Conservation (phyloP, 2,888 invertebrate species). For the Cyclophora punctaria region DNA sequence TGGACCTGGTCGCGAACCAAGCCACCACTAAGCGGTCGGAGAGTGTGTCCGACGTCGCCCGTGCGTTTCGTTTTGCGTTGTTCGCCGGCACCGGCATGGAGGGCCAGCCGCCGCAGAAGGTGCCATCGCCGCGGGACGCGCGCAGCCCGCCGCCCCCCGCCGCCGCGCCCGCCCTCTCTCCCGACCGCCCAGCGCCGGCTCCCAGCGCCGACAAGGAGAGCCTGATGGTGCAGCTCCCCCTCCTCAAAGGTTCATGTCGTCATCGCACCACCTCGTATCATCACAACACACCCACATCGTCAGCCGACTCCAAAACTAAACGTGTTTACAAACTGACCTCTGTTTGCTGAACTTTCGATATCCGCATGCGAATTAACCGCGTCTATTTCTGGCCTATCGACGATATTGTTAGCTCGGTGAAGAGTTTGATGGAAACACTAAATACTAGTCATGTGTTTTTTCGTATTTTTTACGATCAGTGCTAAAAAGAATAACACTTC, state of each 20-base stretch:
- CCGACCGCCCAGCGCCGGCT: constrained; percentile 43
- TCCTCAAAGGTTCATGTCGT: constrained; percentile 61
- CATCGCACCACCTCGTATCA: neutral
- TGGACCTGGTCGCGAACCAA: constrained; percentile 84
- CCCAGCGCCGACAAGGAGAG: constrained; percentile 57
- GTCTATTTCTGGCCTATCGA: constrained; percentile 34
- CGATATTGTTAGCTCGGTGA: constrained; percentile 4
- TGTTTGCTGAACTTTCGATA: constrained; percentile 28
- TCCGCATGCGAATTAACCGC: constrained; percentile 29
- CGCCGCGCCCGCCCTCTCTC: constrained; percentile 35
- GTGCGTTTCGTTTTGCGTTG: constrained; percentile 67
- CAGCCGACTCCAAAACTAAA: constrained; percentile 5
- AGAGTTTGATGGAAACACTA: constrained; percentile 11
- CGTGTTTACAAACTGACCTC: constrained; percentile 36
- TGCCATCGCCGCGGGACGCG: constrained; percentile 61
- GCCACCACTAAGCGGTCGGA: constrained; percentile 61
- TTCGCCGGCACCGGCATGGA: constrained; percentile 55
- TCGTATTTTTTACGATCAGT: constrained; percentile 7
- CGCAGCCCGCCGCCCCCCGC: constrained; percentile 56
- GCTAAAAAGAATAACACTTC: no score
- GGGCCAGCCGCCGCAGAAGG: constrained; percentile 53
- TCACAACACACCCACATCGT: constrained; percentile 11
- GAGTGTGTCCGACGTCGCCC: constrained; percentile 66
- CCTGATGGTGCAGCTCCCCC: constrained; percentile 68
- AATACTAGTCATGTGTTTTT: neutral